Base-by-base conservation (phyloP, 1,140 invertebrate species). In the Telenomus remus region DNA sequence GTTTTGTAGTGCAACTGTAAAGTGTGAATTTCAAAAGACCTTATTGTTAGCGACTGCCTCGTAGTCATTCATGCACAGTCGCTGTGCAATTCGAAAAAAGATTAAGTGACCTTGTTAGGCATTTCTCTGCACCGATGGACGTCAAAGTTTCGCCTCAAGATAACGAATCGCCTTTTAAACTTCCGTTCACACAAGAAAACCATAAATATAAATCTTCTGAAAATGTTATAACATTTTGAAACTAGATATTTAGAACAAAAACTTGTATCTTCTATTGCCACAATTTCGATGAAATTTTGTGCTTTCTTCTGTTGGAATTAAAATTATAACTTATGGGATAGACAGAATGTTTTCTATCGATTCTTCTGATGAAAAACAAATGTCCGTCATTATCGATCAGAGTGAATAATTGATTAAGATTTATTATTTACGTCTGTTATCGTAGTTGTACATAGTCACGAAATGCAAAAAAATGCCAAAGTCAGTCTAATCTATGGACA, bases 41-140 rank as follows among this genome's bases (percentile, higher is more conserved):
- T 55, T 70, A 51, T 76, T 56, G 57, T 63, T 57, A 63, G 55
- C 27, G 54, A 50, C 37, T 47, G 39, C 34, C 48, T 59, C 19
- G 19, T 49, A 46, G 48, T 49, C 37, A 59, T 42, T 56, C 47
- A 53, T 54, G 43, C 47, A 49, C 10, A 48, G 53, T 55, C 35
- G 37, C n/a, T 47, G 65, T 14, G 42, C 13, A 60, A 65, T 73
- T 69, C 34, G 51, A 76, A 75, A 76, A 65, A 49, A 63, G 9
- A 11, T 51, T 50, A 53, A 51, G 34, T 69, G 53, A 14, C 55
- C 73, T 76, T 47, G 39, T 76, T 76, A 70, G 63, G 48, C 65
- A 12, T 37, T 56, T 42, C 27, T 76, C 65, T 50, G 59, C 73
- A 76, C n/a, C n/a, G n/a, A n/a, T n/a, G n/a, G n/a, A n/a, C n/a